Conservation (phyloP, 2,888 invertebrate species). For the Abrostola tripartita region DNA sequence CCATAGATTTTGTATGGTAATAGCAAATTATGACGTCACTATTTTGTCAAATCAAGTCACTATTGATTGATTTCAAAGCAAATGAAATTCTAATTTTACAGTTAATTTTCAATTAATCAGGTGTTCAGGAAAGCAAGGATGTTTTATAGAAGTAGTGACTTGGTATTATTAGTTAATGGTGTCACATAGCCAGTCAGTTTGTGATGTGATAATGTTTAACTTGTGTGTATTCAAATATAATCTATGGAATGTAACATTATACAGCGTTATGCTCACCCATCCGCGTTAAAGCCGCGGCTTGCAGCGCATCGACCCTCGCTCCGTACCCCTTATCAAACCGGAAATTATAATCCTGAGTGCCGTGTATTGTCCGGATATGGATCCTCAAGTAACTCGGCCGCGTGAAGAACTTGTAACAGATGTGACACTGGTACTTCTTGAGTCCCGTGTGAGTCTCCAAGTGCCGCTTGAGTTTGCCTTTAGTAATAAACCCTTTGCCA, state of each 20-base stretch:
- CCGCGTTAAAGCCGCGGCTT: slow-evolving; percentile 1
- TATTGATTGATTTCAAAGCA: no score
- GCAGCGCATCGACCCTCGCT: background rate
- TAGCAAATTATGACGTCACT: no score
- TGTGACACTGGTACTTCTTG: slow-evolving; percentile 83
- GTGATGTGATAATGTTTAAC: no score
- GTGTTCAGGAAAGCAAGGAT: no score
- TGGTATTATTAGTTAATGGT: no score
- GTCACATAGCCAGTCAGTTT: no score
- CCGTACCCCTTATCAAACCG: slow-evolving; percentile 58
- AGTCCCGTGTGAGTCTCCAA: slow-evolving; percentile 80
- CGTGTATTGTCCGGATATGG: slow-evolving; percentile 82
- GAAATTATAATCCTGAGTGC: slow-evolving; percentile 80
- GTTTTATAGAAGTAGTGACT: no score
- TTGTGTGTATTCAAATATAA: no score
- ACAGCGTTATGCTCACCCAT: slow-evolving; percentile 37
- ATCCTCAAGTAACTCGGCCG: slow-evolving; percentile 80
- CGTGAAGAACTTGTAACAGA: slow-evolving; percentile 84
- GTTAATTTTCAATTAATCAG: no score
- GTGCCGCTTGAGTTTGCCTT: slow-evolving; percentile 81
- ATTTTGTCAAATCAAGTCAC: no score
- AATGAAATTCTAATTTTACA: no score
- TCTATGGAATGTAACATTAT: background rate
- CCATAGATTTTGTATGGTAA: no score
- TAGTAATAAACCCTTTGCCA: slow-evolving; percentile 82